Percentiles rank a stretch among this genome's conserved stretches.
Evolutionary conservation across 2,888 invertebrate species (phyloP).

Genomic region (Xestia c-nigrum): DNA sequence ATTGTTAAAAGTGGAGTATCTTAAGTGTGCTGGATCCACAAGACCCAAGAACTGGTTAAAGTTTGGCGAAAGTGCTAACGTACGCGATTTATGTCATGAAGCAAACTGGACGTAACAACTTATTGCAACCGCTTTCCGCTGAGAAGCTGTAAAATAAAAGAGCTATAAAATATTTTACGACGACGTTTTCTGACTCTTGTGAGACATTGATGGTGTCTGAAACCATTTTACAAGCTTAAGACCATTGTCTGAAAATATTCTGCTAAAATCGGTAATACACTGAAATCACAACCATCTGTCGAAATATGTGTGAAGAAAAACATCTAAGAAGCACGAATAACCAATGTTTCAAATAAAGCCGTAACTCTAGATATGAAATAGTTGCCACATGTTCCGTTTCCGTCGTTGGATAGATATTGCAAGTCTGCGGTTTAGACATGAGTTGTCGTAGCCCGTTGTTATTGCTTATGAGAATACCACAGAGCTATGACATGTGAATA

Average conservation of each 20-base stretch:
- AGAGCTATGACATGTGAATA: constrained; percentile 42
- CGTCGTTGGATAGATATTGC: constrained; percentile 68
- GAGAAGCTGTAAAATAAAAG: constrained; percentile 48
- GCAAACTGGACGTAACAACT: constrained; percentile 45
- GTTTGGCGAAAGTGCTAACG: constrained; percentile 53
- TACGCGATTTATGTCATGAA: constrained; percentile 34
- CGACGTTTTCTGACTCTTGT: constrained; percentile 31
- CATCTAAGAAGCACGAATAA: constrained; percentile 11
- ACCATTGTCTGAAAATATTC: constrained; percentile 18
- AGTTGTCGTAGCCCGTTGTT: constrained; percentile 56
- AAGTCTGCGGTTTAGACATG: constrained; percentile 58
- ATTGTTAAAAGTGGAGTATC: constrained; percentile 42
- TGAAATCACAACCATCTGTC: constrained; percentile 10
- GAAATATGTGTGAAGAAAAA: constrained; percentile 15
- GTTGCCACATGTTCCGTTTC: constrained; percentile 72
- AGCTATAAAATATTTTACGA: constrained; percentile 57
- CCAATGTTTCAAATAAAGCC: constrained; percentile 20
- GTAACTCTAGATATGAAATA: constrained; percentile 54
- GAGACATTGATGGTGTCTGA: constrained; percentile 31
- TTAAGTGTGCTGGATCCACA: constrained; percentile 27
- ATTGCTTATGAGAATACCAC: constrained; percentile 60
- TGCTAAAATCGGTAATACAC: neutral
- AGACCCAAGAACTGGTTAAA: constrained; percentile 36
- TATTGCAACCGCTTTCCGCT: constrained; percentile 40
- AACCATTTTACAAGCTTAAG: constrained; percentile 22